Percentiles rank a stretch among this genome's conserved stretches.
These are phyloP conservation scores for Sakesphorus luctuosus DNA, from an alignment of 2,113 vertebrate species.

Conservation along the genomic window DNA sequence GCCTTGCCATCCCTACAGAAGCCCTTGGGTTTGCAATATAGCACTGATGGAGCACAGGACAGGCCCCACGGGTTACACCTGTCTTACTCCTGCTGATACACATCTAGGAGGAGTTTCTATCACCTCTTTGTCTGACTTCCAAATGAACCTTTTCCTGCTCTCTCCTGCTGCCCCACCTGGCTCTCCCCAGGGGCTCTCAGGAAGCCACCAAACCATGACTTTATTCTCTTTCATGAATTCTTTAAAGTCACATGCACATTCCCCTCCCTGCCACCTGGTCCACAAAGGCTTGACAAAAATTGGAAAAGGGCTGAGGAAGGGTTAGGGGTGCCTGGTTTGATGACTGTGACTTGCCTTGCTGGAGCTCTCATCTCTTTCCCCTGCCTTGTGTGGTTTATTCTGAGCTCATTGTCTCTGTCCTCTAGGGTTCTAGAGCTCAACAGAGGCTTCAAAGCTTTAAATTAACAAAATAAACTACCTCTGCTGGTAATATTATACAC, in stretches of 20 bases:
- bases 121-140: neutral
- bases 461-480: neutral
- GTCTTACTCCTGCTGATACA: neutral
- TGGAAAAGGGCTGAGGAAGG: neutral
- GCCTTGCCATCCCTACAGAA: neutral
- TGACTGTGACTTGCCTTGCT: neutral
- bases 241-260: neutral
- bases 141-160: neutral
- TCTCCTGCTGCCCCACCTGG: neutral
- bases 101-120: neutral
- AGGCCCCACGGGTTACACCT: neutral
- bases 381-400: neutral
- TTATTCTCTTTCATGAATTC: neutral
- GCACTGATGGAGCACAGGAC: neutral
- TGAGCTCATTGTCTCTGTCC: neutral
- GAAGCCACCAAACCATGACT: neutral
- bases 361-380: neutral
- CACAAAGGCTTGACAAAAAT: neutral
- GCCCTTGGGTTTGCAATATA: neutral
- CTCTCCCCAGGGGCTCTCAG: neutral
- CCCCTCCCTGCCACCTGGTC: neutral
- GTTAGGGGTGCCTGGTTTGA: neutral
- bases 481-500: neutral
- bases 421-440: neutral
- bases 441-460: neutral